These are phyloP conservation scores for Chaetura pelagica DNA, from an alignment of 2,113 vertebrate species.

Conservation along the genomic window DNA sequence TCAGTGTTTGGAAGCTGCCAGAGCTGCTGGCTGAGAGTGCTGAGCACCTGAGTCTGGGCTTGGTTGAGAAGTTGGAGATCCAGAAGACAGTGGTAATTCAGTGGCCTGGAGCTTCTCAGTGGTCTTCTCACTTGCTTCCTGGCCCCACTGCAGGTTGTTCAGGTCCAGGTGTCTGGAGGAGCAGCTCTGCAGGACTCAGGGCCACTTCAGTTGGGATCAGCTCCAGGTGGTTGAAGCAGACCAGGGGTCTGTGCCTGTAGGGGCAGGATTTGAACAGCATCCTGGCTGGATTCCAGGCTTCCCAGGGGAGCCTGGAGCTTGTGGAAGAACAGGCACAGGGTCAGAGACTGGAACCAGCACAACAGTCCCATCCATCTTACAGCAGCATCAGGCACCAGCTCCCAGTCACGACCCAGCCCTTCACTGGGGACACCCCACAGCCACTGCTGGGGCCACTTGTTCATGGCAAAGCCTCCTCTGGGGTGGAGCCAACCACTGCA, in stretches of 20 bases:
- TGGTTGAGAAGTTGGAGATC: not conserved
- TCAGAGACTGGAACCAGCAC: not conserved
- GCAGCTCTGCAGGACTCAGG: not conserved
- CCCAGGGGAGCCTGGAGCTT: not conserved
- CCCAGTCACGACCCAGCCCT: accelerated
- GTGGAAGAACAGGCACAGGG: not conserved
- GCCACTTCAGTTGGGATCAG: not conserved
- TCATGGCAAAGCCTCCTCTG: not conserved
- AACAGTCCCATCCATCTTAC: not conserved
- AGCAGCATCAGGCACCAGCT: accelerated
- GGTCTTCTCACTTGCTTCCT: not conserved
- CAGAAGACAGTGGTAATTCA: not conserved
- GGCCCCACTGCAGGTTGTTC: no score
- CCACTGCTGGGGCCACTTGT: not conserved
- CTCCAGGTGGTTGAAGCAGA: not conserved
- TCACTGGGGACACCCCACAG: not conserved
- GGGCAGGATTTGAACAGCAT: not conserved
- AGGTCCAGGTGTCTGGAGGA: not conserved
- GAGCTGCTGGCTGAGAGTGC: not conserved
- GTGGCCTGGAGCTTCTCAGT: not conserved
- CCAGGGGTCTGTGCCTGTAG: not conserved
- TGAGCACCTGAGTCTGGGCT: not conserved
- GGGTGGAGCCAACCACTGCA: not conserved
- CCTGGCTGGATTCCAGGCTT: not conserved
- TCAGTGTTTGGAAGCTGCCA: not conserved